Conservation (phyloP, 1,140 invertebrate genomes). For the Aphis gossypii region DNA sequence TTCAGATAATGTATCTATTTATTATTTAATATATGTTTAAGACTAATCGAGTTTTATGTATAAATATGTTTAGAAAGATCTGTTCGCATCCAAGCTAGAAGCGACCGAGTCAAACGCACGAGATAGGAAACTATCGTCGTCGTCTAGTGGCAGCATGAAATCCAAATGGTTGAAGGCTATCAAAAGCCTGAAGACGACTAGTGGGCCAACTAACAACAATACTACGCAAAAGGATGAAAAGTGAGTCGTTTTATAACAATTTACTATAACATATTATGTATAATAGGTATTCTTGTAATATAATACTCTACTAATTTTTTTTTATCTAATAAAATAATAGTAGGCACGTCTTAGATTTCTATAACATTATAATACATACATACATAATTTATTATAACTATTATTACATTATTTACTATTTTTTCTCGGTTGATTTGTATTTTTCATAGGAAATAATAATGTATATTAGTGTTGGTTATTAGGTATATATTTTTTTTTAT, state of each 20-base stretch:
- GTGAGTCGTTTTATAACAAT: slow-evolving; percentile 50
- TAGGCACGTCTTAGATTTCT: slow-evolving; percentile 13
- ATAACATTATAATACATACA: not conserved
- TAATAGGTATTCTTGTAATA: not conserved
- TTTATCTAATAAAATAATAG: slow-evolving; percentile 3
- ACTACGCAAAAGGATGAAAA: slow-evolving; percentile 57
- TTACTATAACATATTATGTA: not conserved
- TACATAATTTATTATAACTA: not conserved
- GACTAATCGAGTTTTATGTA: not conserved
- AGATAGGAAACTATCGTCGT: slow-evolving; percentile 85
- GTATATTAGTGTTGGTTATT: slow-evolving; percentile 5
- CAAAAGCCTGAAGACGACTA: slow-evolving; percentile 86
- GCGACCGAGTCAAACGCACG: slow-evolving; percentile 70
- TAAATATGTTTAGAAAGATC: slow-evolving; percentile 79
- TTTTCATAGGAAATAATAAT: not conserved
- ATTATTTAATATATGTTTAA: no score
- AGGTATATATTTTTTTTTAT: not conserved
- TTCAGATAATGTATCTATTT: no score
- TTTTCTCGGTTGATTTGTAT: not conserved
- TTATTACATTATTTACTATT: not conserved
- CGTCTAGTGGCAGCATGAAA: slow-evolving; percentile 89
- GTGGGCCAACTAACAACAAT: slow-evolving; percentile 68
- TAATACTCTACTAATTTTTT: not conserved
- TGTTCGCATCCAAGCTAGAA: slow-evolving; percentile 80
- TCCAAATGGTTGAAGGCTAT: slow-evolving; percentile 98